Base-by-base conservation (phyloP, 2,113 vertebrate species). In the Melanocharis versteri region DNA sequence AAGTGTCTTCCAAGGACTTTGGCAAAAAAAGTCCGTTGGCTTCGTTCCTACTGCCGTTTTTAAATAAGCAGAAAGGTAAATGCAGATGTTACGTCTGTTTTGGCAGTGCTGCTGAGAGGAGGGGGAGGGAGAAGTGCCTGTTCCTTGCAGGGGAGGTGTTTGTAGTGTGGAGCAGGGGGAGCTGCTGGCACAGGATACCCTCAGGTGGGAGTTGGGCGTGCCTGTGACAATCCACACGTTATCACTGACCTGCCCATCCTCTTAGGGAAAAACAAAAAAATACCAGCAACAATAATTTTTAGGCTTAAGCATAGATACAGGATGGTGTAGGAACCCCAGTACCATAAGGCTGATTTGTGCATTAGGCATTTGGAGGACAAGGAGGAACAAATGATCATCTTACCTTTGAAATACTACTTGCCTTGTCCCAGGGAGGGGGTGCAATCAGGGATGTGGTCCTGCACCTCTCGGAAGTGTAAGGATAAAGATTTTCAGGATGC, bases 61-160 rank as follows among this genome's bases (percentile, higher is more conserved):
- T 98, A 96, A 98, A 94, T 93, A 98, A 97, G 97, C 97, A 98
- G 81, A 98, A 99, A 99, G 99, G 99, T 99, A 98, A 98, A 95
- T 79, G 44, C 53, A 26, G 53, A 35, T 21, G n/a, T 90, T 88
- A 5, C 11, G 68, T 72, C 37, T 81, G 3, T 16, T 65, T 92
- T 82, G 35, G 16, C 13, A 8, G 24, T n/a, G 61, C 22, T 84
- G 40, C 22, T 60, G 62, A 83, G 70, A 76, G 19, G 13, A 65
- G 75, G 61, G 76, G 73, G 85, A 53, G 75, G 66, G 82, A 56
- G 47, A 60, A 44, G 40, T 1, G 11, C 13, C n/a, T 72, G 44
- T 15, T 51, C 39, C 60, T 64, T 31, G 44, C 31, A 45, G 37
- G 53, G 57, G 33, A 77, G 21, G 4, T 30, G 28, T 61, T 26